Conservation (phyloP, 2,113 vertebrate genomes). For the Gallinago paraguaiae region DNA sequence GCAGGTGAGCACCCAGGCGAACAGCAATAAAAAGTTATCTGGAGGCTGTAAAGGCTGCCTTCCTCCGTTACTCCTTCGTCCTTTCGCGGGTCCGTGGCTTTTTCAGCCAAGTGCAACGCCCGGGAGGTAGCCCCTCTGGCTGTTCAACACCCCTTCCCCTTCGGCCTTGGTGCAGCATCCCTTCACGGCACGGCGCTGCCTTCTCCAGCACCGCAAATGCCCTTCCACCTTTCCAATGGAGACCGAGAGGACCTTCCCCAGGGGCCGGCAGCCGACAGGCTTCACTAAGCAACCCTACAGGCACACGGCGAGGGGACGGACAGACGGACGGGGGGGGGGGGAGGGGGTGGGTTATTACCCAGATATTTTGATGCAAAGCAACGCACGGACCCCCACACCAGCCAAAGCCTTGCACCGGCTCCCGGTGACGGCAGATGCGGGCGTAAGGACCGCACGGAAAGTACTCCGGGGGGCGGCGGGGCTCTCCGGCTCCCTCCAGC, state of each 20-base stretch:
- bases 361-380: background rate
- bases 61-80: background rate
- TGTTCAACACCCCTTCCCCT: background rate
- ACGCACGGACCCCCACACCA: background rate
- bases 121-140: background rate
- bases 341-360: accelerated
- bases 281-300: background rate
- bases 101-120: background rate
- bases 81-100: background rate
- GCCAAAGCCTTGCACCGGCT: background rate
- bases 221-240: background rate
- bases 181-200: background rate
- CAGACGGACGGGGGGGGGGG: too few species aligned
- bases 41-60: background rate
- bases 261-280: background rate
- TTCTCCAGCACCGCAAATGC: background rate
- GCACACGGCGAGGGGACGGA: background rate
- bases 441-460: background rate
- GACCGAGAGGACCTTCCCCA: background rate
- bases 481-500: background rate
- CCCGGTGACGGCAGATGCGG: background rate
- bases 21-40: conserved; percentile 18
- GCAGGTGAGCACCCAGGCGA: background rate
- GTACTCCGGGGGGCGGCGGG: background rate
- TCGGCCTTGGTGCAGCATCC: background rate